These are phyloP conservation scores for Ceyx melanurus DNA, from an alignment of 2,113 vertebrate genomes.

Conservation along the genomic window DNA sequence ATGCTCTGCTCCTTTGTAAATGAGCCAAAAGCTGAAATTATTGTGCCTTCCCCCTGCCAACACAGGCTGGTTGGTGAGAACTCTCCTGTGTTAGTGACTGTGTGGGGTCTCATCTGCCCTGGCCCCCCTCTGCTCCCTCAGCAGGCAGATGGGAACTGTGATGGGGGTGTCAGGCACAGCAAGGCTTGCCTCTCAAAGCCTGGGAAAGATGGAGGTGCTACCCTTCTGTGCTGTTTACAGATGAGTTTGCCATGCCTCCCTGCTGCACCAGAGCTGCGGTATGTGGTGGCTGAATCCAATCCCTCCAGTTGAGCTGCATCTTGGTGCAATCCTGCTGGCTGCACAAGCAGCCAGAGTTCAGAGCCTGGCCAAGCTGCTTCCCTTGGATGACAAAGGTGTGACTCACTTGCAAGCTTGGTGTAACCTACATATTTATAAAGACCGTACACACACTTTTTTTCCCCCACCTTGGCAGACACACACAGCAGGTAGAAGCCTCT, in stretches of 20 bases:
- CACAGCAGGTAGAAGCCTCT: background rate
- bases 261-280: fast-evolving
- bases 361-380: background rate
- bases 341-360: background rate
- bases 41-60: background rate
- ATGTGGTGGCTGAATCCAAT: background rate
- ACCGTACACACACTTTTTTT: background rate
- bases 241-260: background rate
- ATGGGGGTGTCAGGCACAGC: fast-evolving
- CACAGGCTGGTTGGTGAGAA: background rate
- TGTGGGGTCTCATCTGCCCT: background rate
- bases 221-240: background rate
- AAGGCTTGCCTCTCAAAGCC: background rate
- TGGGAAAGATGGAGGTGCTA: background rate
- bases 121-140: background rate
- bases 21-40: background rate
- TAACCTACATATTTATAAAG: conserved; percentile 31
- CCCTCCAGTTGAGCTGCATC: background rate
- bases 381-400: background rate
- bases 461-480: background rate
- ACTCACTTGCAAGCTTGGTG: background rate
- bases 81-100: background rate
- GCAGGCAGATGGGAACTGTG: background rate
- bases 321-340: background rate
- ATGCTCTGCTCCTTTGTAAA: background rate